Base-by-base conservation (phyloP, 2,888 invertebrate genomes). In the Hyposoter dolosus region DNA sequence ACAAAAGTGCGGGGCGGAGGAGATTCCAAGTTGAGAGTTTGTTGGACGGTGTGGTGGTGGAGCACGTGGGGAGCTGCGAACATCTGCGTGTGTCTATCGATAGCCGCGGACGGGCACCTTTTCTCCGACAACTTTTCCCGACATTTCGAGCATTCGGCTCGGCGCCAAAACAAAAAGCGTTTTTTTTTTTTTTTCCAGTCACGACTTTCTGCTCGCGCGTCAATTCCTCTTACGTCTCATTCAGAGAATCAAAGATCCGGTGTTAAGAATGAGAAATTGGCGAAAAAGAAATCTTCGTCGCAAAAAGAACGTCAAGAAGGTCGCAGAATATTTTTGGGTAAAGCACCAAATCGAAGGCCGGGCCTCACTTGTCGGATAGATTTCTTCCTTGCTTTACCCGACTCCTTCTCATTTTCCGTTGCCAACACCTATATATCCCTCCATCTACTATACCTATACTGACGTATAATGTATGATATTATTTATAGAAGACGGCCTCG, bases 401-500 rank as follows among this genome's bases (percentile, higher is more conserved):
- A 56, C 66, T 74, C 43, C 75, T 75, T 69, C 60, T 60, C 12
- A 60, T 84, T 85, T 85, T 85, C 82, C 82, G 63, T 79, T 69
- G 81, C 74, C 65, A 40, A 68, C 40, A 53, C 50, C 23, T 85
- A 63, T 82, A 69, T 74, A n/a, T 28, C 5, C 28, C 15, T 60
- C 28, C 28, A 12, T 60, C 60, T 60, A 60, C 63, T 19, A n/a
- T n/a, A 50, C 66, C 50, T 56, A 66, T 74, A 72, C 68, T 28
- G 15, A 40, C 75, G 65, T 88, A 88, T 88, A 89, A 87, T 89
- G 90, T 88, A 88, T 90, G 87, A 89, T 90, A 90, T 90, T 93
- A 93, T 93, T 93, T 92, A 93, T 93, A 93, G 93, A 93, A 85
- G 76, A 83, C 88, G 88, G 88, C 88, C 88, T 88, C 88, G 88